Evolutionary conservation across 1,140 invertebrate species (phyloP), one percentile per base, ranked within the genome.

Genomic region (Oedothorax gibbosus): DNA sequence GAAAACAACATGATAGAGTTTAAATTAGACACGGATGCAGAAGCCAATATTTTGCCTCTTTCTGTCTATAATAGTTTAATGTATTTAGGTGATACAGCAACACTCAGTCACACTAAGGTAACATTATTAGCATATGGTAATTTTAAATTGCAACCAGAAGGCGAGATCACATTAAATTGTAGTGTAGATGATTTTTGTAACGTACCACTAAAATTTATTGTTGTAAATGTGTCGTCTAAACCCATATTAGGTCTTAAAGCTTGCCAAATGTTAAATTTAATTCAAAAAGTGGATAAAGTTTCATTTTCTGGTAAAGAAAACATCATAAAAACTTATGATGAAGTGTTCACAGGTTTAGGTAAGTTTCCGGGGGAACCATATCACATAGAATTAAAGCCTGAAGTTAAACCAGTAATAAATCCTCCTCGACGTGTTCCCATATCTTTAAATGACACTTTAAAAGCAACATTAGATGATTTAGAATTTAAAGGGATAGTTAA

Each of bases 401-500:
- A 77, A 62, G n/a, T 51, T 11, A 76, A 12, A 53, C 50, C 83
- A 54, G 15, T 85, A 35, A 85, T 76, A 66, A 20, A 56, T 64
- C 9, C 85, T 12, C 75, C 66, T 9, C 50, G 87, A 51, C 49
- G 60, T 11, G 71, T 87, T 14, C 87, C 86, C 20, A 21, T 62
- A 35, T 54, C 60, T n/a, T 69, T 86, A 50, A 7, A 69, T 15
- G 65, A 78, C 2, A 85, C 68, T 50, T 54, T 87, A n/a, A 87
- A 87, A 76, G n/a, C 56, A 9, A 77, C 87, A 73, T 76, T 88
- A n/a, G 51, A 87, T 20, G 71, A 86, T 18, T 66, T 87, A 87
- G 87, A 86, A 20, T 79, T 84, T 49, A 14, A 73, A 9, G 81
- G 73, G 12, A 85, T 90, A 57, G 88, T 91, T 35, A 49, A 85